Base-by-base conservation (phyloP, 2,888 invertebrate genomes). In the Apodemia mormo region DNA sequence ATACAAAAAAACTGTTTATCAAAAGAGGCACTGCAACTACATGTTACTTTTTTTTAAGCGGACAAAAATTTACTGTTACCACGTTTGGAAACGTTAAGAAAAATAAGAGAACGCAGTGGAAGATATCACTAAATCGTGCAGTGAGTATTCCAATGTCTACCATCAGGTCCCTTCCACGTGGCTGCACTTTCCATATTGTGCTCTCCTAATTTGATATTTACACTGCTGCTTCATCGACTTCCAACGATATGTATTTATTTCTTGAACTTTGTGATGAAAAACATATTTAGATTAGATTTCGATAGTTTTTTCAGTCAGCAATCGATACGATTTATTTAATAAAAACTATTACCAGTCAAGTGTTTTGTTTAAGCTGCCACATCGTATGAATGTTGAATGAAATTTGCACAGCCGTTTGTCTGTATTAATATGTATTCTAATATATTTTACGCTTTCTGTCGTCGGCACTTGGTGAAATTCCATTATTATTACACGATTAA, bases 171-270 rank as follows among this genome's bases (percentile, higher is more conserved):
- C 85, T 89, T 90, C 86, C 88, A 85, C 83, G 72, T 78, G 78
- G 77, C 73, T 81, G 80, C 77, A 80, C 80, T 83, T 85, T 82
- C 83, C 85, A 81, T 85, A 86, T 82, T 82, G 83, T 82, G 78
- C 75, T 79, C 75, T 81, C 82, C 83, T 83, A 85, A 85, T 85
- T 86, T 83, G 75, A 82, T 85, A 85, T 85, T 82, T 86, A 84
- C 85, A 87, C 85, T 84, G 77, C 84, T 87, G 78, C 80, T 77
- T 82, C 82, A 87, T 87, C 81, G 81, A 77, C 76, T 82, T 52
- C 65, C 61, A n/a, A 29, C 76, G 77, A 72, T 72, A 77, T 75
- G n/a, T 52, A n/a, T 49, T 49, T 52, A 52, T 52, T 52, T 52
- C 52, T 52, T 52, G 14, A 52, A 6, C 52, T 52, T 49, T 49